Conservation (phyloP, 1,140 invertebrate genomes). For the Maniola jurtina region DNA sequence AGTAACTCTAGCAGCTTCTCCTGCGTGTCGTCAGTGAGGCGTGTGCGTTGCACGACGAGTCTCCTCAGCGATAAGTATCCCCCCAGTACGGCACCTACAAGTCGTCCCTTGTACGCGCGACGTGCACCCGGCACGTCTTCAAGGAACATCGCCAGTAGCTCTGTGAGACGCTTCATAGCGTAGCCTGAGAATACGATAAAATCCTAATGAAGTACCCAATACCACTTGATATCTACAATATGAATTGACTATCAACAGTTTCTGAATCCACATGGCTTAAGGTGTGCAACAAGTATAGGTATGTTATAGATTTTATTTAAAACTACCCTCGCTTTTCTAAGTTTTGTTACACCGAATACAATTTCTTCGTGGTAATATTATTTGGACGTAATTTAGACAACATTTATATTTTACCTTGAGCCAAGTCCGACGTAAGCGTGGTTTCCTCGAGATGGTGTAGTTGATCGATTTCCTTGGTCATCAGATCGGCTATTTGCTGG, state of each 20-base stretch:
- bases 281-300: no score
- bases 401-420: constrained; percentile 83
- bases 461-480: constrained; percentile 93
- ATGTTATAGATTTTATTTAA: neutral
- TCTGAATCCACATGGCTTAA: no score
- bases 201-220: neutral
- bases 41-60: constrained; percentile 95
- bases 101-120: constrained; percentile 92
- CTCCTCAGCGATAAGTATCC: constrained; percentile 95
- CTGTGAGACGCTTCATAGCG: constrained; percentile 91
- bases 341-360: neutral
- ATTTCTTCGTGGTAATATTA: no score
- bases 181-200: constrained; percentile 79
- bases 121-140: constrained; percentile 88
- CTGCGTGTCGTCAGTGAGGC: constrained; percentile 97
- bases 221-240: no score
- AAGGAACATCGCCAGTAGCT: constrained; percentile 91
- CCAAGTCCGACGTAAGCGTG: constrained; percentile 95
- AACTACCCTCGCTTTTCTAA: neutral
- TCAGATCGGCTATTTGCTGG: constrained; percentile 89
- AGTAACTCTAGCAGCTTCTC: constrained; percentile 95
- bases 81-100: constrained; percentile 94
- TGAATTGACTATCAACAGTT: no score
- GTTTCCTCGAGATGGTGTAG: constrained; percentile 92
- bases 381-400: no score